phyloP scores from a whole-genome alignment of 2,797 vertebrate species.

The Darevskia mixta region DNA sequence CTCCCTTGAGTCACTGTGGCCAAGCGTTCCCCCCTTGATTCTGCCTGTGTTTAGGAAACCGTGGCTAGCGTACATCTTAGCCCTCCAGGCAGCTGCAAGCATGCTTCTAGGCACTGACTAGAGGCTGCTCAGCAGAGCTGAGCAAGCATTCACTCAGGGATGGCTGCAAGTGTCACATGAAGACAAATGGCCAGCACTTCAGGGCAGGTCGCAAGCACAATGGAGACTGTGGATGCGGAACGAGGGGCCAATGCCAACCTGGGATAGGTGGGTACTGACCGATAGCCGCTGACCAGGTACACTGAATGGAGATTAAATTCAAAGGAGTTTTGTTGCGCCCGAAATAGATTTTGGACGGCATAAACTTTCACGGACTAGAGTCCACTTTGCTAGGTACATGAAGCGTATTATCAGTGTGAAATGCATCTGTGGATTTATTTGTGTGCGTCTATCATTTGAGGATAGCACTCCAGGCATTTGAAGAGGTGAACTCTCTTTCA shows the following conservation, averaged over 20 bases:
- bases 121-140: not conserved
- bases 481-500: not conserved
- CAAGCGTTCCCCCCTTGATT: not conserved
- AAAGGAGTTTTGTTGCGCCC: not conserved
- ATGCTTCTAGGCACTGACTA: slow-evolving; percentile 8
- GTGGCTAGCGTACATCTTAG: not conserved
- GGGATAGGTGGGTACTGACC: not conserved
- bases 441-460: too few species aligned
- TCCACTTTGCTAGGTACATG: not conserved
- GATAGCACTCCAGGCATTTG: not conserved
- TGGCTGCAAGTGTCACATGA: not conserved
- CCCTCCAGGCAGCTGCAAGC: not conserved
- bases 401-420: not conserved
- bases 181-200: not conserved
- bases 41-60: not conserved
- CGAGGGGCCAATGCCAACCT: too few species aligned
- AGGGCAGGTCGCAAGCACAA: not conserved
- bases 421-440: not conserved
- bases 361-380: not conserved
- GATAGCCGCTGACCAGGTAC: not conserved
- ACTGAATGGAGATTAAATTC: not conserved
- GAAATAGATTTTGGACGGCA: not conserved
- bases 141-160: slow-evolving; percentile 9
- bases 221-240: not conserved
- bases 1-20: not conserved